Conservation (phyloP, 2,113 vertebrate genomes). For the Myanophis thanlyinensis region DNA sequence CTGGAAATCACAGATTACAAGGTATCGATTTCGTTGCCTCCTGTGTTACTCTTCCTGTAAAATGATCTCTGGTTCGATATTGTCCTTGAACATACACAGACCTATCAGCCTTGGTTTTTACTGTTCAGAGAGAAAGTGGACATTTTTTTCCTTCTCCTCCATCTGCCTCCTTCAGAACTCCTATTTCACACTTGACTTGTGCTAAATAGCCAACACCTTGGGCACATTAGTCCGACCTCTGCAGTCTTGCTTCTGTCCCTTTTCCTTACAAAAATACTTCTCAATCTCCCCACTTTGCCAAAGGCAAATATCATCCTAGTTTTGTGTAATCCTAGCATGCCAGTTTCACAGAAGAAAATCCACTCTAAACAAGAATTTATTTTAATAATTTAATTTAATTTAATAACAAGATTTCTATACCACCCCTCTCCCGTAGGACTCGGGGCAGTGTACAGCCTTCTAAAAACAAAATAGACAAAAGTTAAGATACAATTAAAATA, state of each 20-base stretch:
- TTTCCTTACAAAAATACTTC: rapidly evolving
- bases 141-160: not conserved
- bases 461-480: no score
- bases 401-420: no score
- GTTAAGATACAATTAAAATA: no score
- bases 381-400: no score
- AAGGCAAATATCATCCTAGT: not conserved
- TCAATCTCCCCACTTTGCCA: not conserved
- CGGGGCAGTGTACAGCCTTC: no score
- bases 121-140: not conserved
- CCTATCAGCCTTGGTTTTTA: not conserved
- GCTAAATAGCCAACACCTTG: not conserved
- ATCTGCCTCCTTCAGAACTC: not conserved
- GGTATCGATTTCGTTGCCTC: not conserved
- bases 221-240: not conserved
- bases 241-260: not conserved
- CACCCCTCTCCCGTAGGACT: no score
- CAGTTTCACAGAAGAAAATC: not conserved
- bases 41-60: not conserved
- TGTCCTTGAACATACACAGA: not conserved
- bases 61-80: not conserved
- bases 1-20: not conserved
- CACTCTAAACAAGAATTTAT: not conserved
- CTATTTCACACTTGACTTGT: slow-evolving; percentile 9
- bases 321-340: not conserved